Percentiles rank a stretch among this genome's conserved stretches.
Evolutionary conservation across 2,113 vertebrate genomes (phyloP).

Genomic region (Larimichthys crocea): DNA sequence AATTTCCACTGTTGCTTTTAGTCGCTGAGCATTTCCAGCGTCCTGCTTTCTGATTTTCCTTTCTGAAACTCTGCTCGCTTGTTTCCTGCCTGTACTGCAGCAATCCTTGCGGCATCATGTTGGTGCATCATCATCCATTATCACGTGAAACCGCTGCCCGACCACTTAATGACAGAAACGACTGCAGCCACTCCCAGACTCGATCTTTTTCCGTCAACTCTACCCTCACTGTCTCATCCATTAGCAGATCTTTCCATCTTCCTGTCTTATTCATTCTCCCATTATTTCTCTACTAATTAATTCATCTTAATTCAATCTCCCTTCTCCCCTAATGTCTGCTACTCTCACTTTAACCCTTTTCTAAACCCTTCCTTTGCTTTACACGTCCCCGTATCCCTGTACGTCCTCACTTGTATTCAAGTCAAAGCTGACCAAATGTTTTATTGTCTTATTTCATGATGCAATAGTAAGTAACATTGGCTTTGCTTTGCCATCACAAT

Average conservation of each 20-base stretch:
- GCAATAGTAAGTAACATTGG: background rate
- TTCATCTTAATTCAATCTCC: background rate
- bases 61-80: background rate
- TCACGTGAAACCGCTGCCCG: conserved; percentile 14
- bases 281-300: conserved; percentile 3
- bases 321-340: background rate
- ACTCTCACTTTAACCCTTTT: background rate
- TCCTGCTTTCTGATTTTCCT: background rate
- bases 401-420: background rate
- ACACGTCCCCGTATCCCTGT: background rate
- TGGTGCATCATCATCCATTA: background rate
- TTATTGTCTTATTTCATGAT: conserved; percentile 15
- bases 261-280: background rate
- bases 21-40: background rate
- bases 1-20: background rate
- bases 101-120: background rate
- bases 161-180: conserved; percentile 30
- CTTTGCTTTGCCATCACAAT: background rate
- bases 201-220: conserved; percentile 20
- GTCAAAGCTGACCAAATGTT: background rate
- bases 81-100: background rate
- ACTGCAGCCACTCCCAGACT: conserved; percentile 35
- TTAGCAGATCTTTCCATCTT: conserved; percentile 23
- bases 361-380: background rate
- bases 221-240: conserved; percentile 11